Base-by-base conservation (phyloP, 53 echinoderm and acorn worm genomes). In the Astropecten irregularis region DNA sequence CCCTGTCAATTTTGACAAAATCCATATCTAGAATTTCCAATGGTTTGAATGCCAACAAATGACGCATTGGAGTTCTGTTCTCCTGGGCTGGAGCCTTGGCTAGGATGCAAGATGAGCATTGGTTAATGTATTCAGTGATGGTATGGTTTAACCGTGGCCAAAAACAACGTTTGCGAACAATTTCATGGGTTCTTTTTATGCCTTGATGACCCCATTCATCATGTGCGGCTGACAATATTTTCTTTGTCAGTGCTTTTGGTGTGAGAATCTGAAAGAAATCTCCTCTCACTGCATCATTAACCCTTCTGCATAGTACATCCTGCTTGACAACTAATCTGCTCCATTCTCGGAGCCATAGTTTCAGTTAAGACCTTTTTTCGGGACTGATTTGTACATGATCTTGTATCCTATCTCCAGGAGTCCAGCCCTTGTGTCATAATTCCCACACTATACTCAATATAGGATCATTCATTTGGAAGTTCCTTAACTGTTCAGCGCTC, bases 11-110 rank as follows among this genome's bases (percentile, higher is more conserved):
- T 14, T 88, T 15, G 2, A 88, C 88, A 42, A 87, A 91, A 44
- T 91, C 87, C 18, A 91, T 66, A 0, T 87, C 91, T 4, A 87
- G 50, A 11, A 87, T 13, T 73, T 91, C 69, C 40, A 87, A 83
- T 22, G 83, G 91, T 34, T 61, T 63, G 21, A 82, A 35, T 0
- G 73, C 76, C 13, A 42, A 8, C 40, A 84, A 74, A 13, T 42
- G 32, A 9, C n/a, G 35, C 52, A 89, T 38, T 18, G 55, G 42
- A 40, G 83, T 44, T 74, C 84, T 28, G 40, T 53, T 7, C 37
- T 77, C 42, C 10, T 40, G 65, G 38, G n/a, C 49, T 48, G 71
- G 83, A 4, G 81, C 66, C 42, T 90, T 82, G 9, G 90, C 29
- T 30, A 49, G 61, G 22, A 66, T 44, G 58, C 91, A 90, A 29